Evolutionary conservation across 1,140 invertebrate genomes (phyloP), one percentile per base, ranked within the genome.

Genomic region (Drosophila melanica): DNA sequence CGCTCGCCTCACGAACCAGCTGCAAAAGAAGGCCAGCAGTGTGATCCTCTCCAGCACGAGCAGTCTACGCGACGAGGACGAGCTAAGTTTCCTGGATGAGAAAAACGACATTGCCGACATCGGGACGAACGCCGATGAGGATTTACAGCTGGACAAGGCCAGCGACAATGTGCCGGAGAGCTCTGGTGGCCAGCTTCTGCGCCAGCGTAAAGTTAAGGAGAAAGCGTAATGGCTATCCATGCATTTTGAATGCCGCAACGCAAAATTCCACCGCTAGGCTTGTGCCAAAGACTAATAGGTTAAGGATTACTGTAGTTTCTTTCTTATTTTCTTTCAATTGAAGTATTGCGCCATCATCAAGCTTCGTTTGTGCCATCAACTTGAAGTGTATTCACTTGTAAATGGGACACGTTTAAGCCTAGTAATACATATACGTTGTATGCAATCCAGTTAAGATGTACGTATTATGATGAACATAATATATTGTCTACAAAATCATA

Each of bases 41-140:
- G 78, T 85, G 69, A 79, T 90, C 37, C 47, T 77, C 1, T 75
- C 81, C 18, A 77, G 78, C 35, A 65, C 78, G 33, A 90, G 69
- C 45, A 91, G 80, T 51, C 63, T 91, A 14, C 76, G 79, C 10
- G 90, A 91, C 62, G 90, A 91, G 47, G 90, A 91, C 16, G 90
- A 91, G 27, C 30, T 89, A 12, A 75, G 66, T 8, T 91, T 77
- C 23, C 60, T 79, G 41, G 84, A 90, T 50, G 90, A 91, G 14
- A 91, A 91, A 47, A 89, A 75, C 30, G 86, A 90, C 16, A 79
- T 90, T 54, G 73, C 60, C 18, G 81, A 89, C 44, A 47, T 69
- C 23, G 77, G 78, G 12, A 63, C 55, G 1, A 55, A 37, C 11
- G 41, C 53, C 14, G 73, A 87, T 55, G 82, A 86, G 20, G 20